Percentiles rank a stretch among this genome's conserved stretches.
These are phyloP conservation scores for Cotesia congregata DNA, from an alignment of 2,888 invertebrate genomes.

Conservation along the genomic window DNA sequence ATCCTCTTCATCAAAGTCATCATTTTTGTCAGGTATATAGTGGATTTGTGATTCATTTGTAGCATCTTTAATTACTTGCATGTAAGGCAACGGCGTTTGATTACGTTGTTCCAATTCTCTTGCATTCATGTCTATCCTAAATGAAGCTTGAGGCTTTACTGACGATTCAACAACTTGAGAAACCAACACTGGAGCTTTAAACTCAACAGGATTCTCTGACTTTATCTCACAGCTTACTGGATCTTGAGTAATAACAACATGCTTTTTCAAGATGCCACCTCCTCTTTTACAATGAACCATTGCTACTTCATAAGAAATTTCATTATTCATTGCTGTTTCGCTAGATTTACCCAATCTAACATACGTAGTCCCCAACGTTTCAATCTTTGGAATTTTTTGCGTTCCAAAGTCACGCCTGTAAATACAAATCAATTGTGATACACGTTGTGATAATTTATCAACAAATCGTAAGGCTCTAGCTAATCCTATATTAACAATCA, in stretches of 20 bases:
- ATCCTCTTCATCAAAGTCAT: constrained; percentile 90
- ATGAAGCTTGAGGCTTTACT: constrained; percentile 56
- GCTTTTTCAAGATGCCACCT: constrained; percentile 55
- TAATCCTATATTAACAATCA: constrained; percentile 57
- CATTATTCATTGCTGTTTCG: constrained; percentile 32
- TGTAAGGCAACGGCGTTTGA: constrained; percentile 63
- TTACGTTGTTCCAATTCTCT: constrained; percentile 63
- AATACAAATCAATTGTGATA: constrained; percentile 60
- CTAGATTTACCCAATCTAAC: constrained; percentile 53
- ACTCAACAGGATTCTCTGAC: constrained; percentile 49
- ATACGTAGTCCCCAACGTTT: constrained; percentile 63
- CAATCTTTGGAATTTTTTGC: constrained; percentile 57
- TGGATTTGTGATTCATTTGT: constrained; percentile 73
- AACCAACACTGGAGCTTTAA: constrained; percentile 16
- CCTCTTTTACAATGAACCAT: constrained; percentile 57
- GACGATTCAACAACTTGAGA: constrained; percentile 19
- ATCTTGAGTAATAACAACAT: constrained; percentile 58
- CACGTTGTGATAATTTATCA: constrained; percentile 56
- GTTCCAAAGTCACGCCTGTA: constrained; percentile 58
- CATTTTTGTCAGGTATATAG: constrained; percentile 83
- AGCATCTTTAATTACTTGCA: constrained; percentile 45
- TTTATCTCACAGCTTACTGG: constrained; percentile 53
- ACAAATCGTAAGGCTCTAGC: constrained; percentile 57
- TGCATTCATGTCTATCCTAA: constrained; percentile 63
- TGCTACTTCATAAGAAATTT: constrained; percentile 54